These are phyloP conservation scores for Eulimnadia texana DNA, from an alignment of 1,140 invertebrate genomes.

Conservation along the genomic window DNA sequence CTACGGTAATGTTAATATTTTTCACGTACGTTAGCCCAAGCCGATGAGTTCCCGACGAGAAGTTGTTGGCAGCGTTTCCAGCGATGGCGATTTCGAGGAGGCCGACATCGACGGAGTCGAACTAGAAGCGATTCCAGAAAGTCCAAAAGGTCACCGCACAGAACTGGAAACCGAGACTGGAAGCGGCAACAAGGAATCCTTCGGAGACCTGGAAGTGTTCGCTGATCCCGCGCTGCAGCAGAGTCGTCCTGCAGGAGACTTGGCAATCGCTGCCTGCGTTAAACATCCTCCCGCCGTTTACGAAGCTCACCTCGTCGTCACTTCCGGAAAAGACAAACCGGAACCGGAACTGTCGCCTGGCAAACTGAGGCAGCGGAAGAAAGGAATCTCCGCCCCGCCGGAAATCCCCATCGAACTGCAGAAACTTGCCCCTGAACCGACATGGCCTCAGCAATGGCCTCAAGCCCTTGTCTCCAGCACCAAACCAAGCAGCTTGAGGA, in stretches of 20 bases:
- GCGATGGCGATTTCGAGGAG: conserved; percentile 9
- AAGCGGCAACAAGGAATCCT: not conserved
- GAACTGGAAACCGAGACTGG: not conserved
- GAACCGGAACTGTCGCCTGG: not conserved
- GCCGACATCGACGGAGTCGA: conserved; percentile 67
- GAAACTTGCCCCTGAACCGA: not conserved
- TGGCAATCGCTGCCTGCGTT: conserved; percentile 6
- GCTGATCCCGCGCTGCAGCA: not conserved
- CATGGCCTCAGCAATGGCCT: not conserved
- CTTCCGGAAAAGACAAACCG: not conserved
- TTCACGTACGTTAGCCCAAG: not conserved
- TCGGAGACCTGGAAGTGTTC: not conserved
- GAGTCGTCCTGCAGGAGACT: not conserved
- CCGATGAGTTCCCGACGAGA: not conserved
- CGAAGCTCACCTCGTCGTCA: conserved; percentile 12
- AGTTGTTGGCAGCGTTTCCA: conserved; percentile 8
- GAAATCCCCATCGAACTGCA: not conserved
- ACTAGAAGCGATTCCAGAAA: conserved; percentile 71
- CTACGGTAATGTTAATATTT: too few relatives aligned
- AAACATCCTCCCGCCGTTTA: conserved; percentile 8
- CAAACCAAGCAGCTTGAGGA: conserved; percentile 38
- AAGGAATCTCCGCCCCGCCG: not conserved
- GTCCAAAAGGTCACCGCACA: conserved; percentile 40
- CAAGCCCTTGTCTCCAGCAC: not conserved
- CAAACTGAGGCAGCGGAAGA: conserved; percentile 2